phyloP scores from a whole-genome alignment of 2,797 vertebrate genomes.

The Vireo griseus region DNA sequence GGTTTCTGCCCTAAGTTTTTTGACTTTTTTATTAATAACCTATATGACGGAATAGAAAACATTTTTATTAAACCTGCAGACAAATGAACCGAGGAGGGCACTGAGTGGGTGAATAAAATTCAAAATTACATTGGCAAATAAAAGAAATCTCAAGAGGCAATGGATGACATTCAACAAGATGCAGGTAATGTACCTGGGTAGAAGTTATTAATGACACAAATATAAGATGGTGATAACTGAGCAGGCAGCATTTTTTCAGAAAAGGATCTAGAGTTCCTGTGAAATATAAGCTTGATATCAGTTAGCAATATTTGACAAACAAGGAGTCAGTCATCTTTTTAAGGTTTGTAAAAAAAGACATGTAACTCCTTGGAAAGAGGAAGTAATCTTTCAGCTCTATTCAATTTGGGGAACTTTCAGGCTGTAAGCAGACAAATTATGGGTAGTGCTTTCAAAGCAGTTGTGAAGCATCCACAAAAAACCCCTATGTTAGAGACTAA shows the following conservation, averaged over 20 bases:
- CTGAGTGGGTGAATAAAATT: neutral
- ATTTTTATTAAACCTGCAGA: conserved; percentile 1
- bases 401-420: neutral
- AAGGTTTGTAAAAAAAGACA: neutral
- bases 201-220: neutral
- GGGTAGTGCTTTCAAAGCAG: neutral
- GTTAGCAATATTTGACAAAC: neutral
- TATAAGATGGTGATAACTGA: neutral
- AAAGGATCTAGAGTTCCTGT: neutral
- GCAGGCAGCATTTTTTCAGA: neutral
- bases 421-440: neutral
- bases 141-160: neutral
- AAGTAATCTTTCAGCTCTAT: neutral
- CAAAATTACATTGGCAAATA: neutral
- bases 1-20: neutral
- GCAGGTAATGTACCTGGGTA: neutral
- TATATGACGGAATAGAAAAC: neutral
- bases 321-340: neutral
- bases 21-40: conserved; percentile 2
- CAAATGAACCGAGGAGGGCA: neutral
- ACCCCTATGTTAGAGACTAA: neutral
- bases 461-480: neutral
- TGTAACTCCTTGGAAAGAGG: neutral
- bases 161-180: neutral
- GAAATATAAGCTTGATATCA: neutral